phyloP scores from a whole-genome alignment of 2,113 vertebrate genomes.

The Lasiurus borealis region DNA sequence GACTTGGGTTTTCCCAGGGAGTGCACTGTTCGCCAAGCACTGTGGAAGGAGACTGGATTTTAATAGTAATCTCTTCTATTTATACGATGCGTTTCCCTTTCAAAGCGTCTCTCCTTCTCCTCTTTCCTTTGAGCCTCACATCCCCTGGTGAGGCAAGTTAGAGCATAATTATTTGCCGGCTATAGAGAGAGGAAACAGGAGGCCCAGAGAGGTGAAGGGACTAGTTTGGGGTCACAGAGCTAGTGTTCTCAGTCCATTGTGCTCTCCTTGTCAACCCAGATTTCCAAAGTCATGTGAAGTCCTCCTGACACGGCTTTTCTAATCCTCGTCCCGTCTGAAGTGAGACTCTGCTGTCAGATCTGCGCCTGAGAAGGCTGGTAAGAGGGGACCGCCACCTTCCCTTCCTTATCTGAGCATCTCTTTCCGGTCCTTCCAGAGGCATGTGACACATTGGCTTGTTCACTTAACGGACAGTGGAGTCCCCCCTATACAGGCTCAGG shows the following conservation, averaged over 20 bases:
- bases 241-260: neutral
- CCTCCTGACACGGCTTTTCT: neutral
- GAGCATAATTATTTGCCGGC: slow-evolving; percentile 21
- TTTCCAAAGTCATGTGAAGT: slow-evolving; percentile 32
- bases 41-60: slow-evolving; percentile 23
- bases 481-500: neutral
- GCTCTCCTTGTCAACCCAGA: neutral
- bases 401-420: neutral
- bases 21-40: neutral
- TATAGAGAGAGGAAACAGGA: slow-evolving; percentile 17
- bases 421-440: neutral
- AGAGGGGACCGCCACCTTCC: neutral
- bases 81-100: slow-evolving; percentile 33
- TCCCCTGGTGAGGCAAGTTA: slow-evolving; percentile 35
- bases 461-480: neutral
- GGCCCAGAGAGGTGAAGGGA: slow-evolving; percentile 49
- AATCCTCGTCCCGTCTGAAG: slow-evolving; percentile 18
- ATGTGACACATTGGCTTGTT: neutral
- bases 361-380: neutral
- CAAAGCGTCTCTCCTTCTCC: slow-evolving; percentile 55
- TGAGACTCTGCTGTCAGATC: neutral
- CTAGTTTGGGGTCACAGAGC: slow-evolving; percentile 13
- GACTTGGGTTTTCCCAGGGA: slow-evolving; percentile 22
- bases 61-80: slow-evolving; percentile 56
- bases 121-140: slow-evolving; percentile 43